Evolutionary conservation across 2,888 invertebrate species (phyloP).

Genomic region (Parnassius smintheus): DNA sequence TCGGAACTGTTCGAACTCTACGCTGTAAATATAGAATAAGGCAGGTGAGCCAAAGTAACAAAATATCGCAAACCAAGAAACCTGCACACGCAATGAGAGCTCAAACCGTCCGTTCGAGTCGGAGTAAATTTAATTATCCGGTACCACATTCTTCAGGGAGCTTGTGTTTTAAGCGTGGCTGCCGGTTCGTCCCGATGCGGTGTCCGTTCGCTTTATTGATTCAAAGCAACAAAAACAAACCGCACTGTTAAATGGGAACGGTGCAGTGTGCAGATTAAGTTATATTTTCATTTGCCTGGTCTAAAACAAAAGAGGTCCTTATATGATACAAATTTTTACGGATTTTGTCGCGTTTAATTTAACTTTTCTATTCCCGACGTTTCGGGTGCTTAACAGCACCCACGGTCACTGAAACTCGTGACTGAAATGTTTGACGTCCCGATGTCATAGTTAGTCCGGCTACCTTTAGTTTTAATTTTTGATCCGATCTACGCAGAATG

Average conservation of each 20-base stretch:
- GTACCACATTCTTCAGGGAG: slow-evolving; percentile 1
- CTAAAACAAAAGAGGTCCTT: slow-evolving; percentile 22
- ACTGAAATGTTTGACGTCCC: no score
- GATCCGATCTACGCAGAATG: no score
- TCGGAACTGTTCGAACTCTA: no score
- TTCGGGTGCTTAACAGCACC: no score
- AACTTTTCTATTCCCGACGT: no score
- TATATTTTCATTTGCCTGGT: slow-evolving; percentile 31
- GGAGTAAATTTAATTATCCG: slow-evolving; percentile 14
- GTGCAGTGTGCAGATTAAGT: slow-evolving; percentile 36
- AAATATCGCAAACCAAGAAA: neutral
- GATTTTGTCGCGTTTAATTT: no score
- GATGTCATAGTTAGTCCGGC: no score
- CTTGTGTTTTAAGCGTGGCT: neutral
- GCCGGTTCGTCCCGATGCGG: slow-evolving; percentile 3
- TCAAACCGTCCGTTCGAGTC: neutral
- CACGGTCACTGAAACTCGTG: no score
- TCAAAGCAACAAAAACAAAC: slow-evolving; percentile 36
- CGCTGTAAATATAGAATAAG: no score
- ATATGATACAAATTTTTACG: no score
- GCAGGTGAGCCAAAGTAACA: neutral
- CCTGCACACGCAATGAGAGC: neutral
- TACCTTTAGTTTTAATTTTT: no score
- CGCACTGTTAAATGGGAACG: slow-evolving; percentile 34
- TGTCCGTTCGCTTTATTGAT: slow-evolving; percentile 32